These are phyloP conservation scores for Myanophis thanlyinensis DNA, from an alignment of 2,113 vertebrate species.

Conservation along the genomic window DNA sequence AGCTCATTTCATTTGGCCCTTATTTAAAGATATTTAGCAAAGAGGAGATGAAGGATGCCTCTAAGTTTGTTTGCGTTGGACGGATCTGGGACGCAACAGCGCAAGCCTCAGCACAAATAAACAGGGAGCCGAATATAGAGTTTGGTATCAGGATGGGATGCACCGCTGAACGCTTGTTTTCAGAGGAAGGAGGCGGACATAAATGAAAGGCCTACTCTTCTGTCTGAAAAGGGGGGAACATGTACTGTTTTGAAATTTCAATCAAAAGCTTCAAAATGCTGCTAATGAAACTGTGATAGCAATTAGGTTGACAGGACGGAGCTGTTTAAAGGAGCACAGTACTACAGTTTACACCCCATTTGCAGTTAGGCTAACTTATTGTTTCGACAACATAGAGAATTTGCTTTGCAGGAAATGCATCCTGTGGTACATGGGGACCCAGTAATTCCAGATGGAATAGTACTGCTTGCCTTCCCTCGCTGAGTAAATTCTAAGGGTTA, in stretches of 20 bases:
- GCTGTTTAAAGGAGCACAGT: neutral
- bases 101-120: neutral
- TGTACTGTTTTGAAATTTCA: neutral
- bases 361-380: neutral
- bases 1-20: neutral
- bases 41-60: neutral
- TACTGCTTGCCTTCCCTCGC: neutral
- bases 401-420: neutral
- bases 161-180: rapidly evolving
- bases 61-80: rapidly evolving
- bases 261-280: neutral
- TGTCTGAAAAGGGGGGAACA: rapidly evolving
- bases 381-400: neutral
- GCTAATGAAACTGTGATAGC: rapidly evolving
- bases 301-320: neutral
- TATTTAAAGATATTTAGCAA: neutral
- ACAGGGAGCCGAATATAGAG: rapidly evolving
- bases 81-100: rapidly evolving
- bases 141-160: neutral
- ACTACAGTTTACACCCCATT: neutral
- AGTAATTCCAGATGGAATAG: neutral
- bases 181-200: neutral
- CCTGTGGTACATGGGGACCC: neutral
- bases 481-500: neutral
- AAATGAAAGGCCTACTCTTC: neutral